These are phyloP conservation scores for Tachyglossus aculeatus DNA, from an alignment of 2,797 vertebrate species.

Conservation along the genomic window DNA sequence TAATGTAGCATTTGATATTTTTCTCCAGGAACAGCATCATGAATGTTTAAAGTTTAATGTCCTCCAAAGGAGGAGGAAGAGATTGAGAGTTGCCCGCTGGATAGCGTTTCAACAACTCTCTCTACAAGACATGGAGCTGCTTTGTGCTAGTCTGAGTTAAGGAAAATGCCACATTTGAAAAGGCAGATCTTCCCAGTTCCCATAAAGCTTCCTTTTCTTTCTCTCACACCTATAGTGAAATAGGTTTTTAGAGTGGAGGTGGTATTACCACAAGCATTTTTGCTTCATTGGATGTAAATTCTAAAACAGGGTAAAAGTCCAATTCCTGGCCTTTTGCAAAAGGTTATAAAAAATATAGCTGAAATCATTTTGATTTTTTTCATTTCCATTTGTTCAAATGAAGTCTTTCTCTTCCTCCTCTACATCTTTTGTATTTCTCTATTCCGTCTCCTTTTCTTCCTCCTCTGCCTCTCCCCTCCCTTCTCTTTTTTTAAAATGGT, in stretches of 20 bases:
- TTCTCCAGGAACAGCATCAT: not conserved
- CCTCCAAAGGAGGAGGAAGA: not conserved
- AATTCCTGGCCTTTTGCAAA: too few relatives aligned
- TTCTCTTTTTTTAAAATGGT: too few relatives aligned
- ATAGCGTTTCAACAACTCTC: constrained; percentile 4
- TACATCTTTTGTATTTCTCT: too few relatives aligned
- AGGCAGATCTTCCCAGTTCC: not conserved
- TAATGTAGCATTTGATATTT: constrained; percentile 3
- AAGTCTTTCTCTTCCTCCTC: too few relatives aligned
- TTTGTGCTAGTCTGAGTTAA: not conserved
- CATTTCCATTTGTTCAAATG: too few relatives aligned
- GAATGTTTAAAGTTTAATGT: too few relatives aligned
- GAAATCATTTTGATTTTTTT: too few relatives aligned
- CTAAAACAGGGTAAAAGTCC: not conserved
- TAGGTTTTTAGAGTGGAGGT: not conserved
- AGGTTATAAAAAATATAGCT: too few relatives aligned
- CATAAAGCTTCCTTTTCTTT: not conserved
- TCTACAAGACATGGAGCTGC: not conserved
- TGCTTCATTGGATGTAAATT: not conserved
- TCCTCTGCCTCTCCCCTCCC: too few relatives aligned
- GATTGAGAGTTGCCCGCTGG: not conserved
- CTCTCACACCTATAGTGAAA: not conserved
- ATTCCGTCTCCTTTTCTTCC: too few relatives aligned
- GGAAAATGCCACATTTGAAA: too few relatives aligned
- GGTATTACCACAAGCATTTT: not conserved